Conservation (phyloP, 2,113 vertebrate genomes). For the Passer montanus region DNA sequence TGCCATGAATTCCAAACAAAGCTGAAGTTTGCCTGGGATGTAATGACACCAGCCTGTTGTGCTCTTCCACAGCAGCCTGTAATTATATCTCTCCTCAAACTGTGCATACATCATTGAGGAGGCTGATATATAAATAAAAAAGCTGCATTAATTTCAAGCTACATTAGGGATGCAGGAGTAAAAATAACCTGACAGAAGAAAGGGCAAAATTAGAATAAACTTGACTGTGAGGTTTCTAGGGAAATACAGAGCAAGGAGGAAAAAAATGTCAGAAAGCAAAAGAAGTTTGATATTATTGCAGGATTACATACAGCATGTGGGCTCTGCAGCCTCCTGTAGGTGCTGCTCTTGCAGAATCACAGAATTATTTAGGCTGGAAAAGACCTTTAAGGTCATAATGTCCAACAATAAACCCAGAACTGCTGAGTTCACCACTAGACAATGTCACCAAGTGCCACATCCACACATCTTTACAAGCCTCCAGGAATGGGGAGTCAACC, state of each 20-base stretch:
- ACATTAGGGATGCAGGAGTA: conserved; percentile 41
- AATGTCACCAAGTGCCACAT: background rate
- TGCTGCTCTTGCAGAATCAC: background rate
- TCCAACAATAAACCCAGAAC: background rate
- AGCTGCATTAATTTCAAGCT: conserved; percentile 56
- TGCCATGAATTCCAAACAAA: conserved; percentile 17
- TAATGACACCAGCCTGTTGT: conserved; percentile 51
- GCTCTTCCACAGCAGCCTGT: conserved; percentile 9
- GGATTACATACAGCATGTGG: background rate
- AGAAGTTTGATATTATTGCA: background rate
- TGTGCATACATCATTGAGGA: conserved; percentile 19
- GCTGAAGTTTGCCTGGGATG: background rate
- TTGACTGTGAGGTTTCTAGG: background rate
- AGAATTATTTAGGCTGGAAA: background rate
- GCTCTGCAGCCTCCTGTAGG: background rate
- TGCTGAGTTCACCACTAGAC: background rate
- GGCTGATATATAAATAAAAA: conserved; percentile 39
- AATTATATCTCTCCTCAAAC: conserved; percentile 52
- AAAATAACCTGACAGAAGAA: conserved; percentile 37
- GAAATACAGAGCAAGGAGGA: background rate
- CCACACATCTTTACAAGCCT: background rate
- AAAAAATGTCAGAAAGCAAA: background rate
- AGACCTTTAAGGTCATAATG: background rate
- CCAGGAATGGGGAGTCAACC: background rate
- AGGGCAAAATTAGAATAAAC: conserved; percentile 10